These are phyloP conservation scores for Rhipidura dahli DNA, from an alignment of 2,113 vertebrate species.

Conservation along the genomic window DNA sequence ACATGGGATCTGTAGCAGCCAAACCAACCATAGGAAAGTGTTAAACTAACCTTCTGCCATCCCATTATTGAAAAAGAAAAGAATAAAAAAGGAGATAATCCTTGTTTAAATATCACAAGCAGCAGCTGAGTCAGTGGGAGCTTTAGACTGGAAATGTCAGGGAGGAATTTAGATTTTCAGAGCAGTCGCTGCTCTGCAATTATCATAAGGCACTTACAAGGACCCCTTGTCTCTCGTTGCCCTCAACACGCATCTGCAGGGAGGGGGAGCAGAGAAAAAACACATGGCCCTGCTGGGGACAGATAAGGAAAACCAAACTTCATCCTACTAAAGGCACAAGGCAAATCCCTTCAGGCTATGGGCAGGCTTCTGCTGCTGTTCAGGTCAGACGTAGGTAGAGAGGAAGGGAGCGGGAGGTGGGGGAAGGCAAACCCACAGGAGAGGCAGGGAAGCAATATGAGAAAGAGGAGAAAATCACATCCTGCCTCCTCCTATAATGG, in stretches of 20 bases:
- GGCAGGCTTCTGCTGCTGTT: not conserved
- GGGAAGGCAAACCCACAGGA: not conserved
- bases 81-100: constrained; percentile 65
- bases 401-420: not conserved
- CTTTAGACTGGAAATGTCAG: constrained; percentile 79
- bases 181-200: constrained; percentile 64
- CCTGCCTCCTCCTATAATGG: not conserved
- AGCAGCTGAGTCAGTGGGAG: constrained; percentile 45
- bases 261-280: not conserved
- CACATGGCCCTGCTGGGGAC: not conserved
- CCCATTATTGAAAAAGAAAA: constrained; percentile 52
- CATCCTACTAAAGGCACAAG: not conserved
- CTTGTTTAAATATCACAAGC: constrained; percentile 75
- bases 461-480: not conserved
- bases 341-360: not conserved
- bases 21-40: constrained; percentile 52
- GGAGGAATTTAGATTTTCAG: constrained; percentile 68
- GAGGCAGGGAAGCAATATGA: not conserved
- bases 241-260: not conserved
- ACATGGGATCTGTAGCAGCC: not conserved
- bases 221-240: not conserved
- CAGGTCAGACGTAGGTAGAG: not conserved
- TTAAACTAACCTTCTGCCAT: constrained; percentile 62
- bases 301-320: not conserved
- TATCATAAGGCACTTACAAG: constrained; percentile 63